Evolutionary conservation across 1,140 invertebrate genomes (phyloP).

Genomic region (Papilio dardanus): DNA sequence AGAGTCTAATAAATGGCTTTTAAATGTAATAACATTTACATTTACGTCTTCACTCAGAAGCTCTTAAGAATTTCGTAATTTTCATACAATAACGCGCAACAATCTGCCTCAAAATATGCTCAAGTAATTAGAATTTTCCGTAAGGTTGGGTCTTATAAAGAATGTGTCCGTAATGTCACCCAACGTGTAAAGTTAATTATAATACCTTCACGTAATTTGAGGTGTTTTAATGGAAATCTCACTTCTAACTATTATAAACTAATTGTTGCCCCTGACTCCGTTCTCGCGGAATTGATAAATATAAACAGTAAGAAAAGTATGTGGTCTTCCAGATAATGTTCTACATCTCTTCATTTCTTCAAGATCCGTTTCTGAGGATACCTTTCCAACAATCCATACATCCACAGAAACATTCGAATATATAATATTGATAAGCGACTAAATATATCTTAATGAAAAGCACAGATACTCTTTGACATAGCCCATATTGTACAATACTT

Average conservation of each 20-base stretch:
- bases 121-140: constrained; percentile 7
- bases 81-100: constrained; percentile 1
- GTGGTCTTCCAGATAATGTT: background rate
- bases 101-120: constrained; percentile 7
- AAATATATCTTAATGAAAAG: no score
- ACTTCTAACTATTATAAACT: no score
- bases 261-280: no score
- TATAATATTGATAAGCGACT: background rate
- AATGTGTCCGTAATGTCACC: background rate
- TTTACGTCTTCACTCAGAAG: background rate
- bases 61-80: constrained; percentile 9
- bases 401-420: no score
- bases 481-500: no score
- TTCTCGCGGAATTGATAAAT: no score
- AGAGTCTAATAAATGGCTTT: no score
- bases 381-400: no score
- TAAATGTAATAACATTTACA: background rate
- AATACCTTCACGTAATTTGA: background rate
- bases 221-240: constrained; percentile 6
- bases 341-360: background rate
- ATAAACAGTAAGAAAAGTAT: no score
- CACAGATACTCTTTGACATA: no score
- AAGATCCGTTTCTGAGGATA: background rate
- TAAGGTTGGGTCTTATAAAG: background rate
- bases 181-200: constrained; percentile 5